Evolutionary conservation across 2,888 invertebrate species (phyloP), one percentile per base, ranked within the genome.

Genomic region (Epinotia brunnichana): DNA sequence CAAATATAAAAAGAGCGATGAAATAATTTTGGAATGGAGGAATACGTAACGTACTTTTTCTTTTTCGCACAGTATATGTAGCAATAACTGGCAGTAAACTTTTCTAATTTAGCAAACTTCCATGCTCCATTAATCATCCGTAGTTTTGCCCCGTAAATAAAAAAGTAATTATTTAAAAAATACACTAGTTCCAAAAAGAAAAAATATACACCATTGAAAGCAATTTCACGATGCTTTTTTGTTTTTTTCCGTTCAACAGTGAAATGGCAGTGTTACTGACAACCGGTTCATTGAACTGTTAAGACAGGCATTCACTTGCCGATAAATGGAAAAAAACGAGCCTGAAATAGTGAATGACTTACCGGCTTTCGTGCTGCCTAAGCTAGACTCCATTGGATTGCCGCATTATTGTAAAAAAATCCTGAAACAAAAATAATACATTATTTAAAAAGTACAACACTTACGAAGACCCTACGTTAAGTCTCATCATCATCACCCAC

Each of bases 361-460:
- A 92, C 92, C 90, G 87, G 91, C 85, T 88, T 87, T 85, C 84
- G 84, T 82, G 80, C 82, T 86, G 86, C 85, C 87, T 84, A 87
- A 90, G 87, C 90, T 91, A 90, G 87, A 85, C 85, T 87, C 87
- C 91, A 89, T 90, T 80, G 85, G 87, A 87, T 84, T 82, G 87
- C 88, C 86, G 90, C 92, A 92, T 92, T 88, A 90, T 92, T 90
- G 88, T 86, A 87, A 89, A 89, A 80, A 87, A 90, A 91, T 85
- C 88, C 91, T 91, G 91, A 68, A 92, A 91, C 87, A 90, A 89
- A 79, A 79, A 54, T 39, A 72, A 51, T 62, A n/a, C 5, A 29
- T n/a, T 54, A 48, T 48, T 48, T 44, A 44, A 44, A 44, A 44
- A 44, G 51, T 69, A 19, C 17, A 17, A 35, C 9, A 35, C 9